Conservation (phyloP, 2,888 invertebrate species). For the Mycalesis mineus region DNA sequence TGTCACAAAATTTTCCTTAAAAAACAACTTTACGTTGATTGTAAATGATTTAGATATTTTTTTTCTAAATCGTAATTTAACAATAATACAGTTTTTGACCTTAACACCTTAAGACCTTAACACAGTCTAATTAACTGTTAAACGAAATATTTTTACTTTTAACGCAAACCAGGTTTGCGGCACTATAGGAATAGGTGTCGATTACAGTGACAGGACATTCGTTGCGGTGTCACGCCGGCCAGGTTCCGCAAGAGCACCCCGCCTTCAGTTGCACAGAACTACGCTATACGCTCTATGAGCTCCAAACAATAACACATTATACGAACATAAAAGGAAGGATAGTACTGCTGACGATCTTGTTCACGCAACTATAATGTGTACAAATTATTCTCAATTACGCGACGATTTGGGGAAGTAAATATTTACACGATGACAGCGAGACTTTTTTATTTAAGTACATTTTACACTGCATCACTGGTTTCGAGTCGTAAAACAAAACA, state of each 20-base stretch:
- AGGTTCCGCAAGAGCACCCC: constrained; percentile 60
- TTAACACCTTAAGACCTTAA: too few species aligned
- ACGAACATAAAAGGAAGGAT: constrained; percentile 7
- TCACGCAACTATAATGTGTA: background rate
- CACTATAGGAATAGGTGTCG: constrained; percentile 48
- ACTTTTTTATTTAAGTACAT: too few species aligned
- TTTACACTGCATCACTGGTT: too few species aligned
- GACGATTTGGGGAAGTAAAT: background rate
- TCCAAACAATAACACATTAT: constrained; percentile 19
- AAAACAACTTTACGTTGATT: too few species aligned
- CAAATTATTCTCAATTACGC: background rate
- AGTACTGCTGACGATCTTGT: background rate
- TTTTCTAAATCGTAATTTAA: too few species aligned
- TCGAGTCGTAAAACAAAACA: too few species aligned
- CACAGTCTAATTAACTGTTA: too few species aligned
- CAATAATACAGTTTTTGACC: too few species aligned
- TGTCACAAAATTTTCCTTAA: too few species aligned
- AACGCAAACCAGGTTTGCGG: background rate
- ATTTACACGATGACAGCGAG: too few species aligned
- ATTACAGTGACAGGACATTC: constrained; percentile 51
- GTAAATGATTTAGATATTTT: too few species aligned
- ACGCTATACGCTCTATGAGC: constrained; percentile 23
- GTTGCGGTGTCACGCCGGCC: constrained; percentile 46
- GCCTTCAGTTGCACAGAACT: constrained; percentile 44
- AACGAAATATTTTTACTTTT: background rate